Base-by-base conservation (phyloP, 2,797 vertebrate species). In the Petrocephalus schoutedeni region DNA sequence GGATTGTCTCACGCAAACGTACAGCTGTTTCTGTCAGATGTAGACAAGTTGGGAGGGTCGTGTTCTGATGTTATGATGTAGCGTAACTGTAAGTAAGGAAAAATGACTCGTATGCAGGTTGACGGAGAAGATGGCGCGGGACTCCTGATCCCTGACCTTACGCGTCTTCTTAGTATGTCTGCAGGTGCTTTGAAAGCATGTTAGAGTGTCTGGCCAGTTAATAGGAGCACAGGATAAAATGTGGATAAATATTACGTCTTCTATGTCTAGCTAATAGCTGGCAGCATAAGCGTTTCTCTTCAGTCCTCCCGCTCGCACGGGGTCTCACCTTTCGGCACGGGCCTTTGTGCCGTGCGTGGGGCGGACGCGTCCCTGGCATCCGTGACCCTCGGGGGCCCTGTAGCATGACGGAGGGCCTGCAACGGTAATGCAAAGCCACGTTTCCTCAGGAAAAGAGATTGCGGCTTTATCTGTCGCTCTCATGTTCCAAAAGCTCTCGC, bases 181-280 rank as follows among this genome's bases (percentile, higher is more conserved):
- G 4, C 80, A 84, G 49, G 80, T 84, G 45, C 9, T 54, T 53
- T 28, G 45, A 54, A 84, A 54, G 80, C 80, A 84, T n/a, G 51
- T 21, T 14, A 23, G 23, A 83, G 49, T 28, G 21, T 54, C 80
- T 53, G 45, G 51, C 51, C 21, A 49, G 80, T 16, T 14, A 23
- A 28, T 49, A 28, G 49, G 9, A 51, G 49, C 21, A 5, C 9
- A n/a, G 80, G 49, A 16, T 49, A 23, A 12, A 5, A 9, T 21
- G 45, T 84, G 51, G 45, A 54, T 84, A 84, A 84, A 84, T 54
- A 84, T 84, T 84, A 28, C 54, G 80, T 84, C 80, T 84, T 9
- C n/a, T 84, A 23, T 21, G 10, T 84, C 80, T 54, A n/a, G 51
- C n/a, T 84, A 84, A 84, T 84, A 28, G 80, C 49, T 84, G 49